Evolutionary conservation across 2,113 vertebrate species (phyloP), one percentile per base, ranked within the genome.

Genomic region (Rhynchopsitta pachyrhyncha): DNA sequence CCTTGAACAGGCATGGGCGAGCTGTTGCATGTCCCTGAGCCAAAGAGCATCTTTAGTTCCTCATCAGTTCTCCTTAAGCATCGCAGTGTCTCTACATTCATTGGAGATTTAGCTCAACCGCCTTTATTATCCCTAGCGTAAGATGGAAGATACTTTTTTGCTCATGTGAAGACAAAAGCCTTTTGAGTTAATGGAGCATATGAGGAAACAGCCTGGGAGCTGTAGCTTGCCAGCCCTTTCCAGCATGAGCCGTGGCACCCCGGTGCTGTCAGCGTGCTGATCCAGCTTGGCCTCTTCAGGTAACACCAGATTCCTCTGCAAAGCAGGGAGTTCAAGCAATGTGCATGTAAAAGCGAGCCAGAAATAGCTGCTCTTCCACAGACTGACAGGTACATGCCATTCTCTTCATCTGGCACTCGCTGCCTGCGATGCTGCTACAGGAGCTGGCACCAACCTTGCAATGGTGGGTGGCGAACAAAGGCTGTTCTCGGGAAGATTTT

Each of bases 101-200:
- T 41, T 14, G 37, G 92, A 88, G 94, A 80, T 86, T 39, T 91
- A 90, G 69, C 83, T 90, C 89, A 57, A 29, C 74, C 53, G 14
- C 95, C 92, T 69, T 92, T 87, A 37, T 93, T 90, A 86, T 92
- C 85, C 95, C 86, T 31, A 50, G 78, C 77, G 90, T 82, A 88
- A 96, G 95, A 88, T 70, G 92, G 95, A 95, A 96, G 93, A 82
- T 88, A 62, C 85, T 82, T 92, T 96, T 95, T 91, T 86, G 93
- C 85, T 84, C 89, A 66, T 31, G 42, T 53, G 35, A 67, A 92
- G 93, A 78, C 70, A 52, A 91, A 97, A 97, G 94, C 94, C 62
- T 95, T 97, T 90, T 31, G 74, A 90, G 93, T 89, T 96, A 88
- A 82, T 97, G 93, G 95, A 93, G 88, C 82, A 90, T 89, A 70